phyloP scores from a whole-genome alignment of 2,797 vertebrate genomes.

The Dryobates pubescens region DNA sequence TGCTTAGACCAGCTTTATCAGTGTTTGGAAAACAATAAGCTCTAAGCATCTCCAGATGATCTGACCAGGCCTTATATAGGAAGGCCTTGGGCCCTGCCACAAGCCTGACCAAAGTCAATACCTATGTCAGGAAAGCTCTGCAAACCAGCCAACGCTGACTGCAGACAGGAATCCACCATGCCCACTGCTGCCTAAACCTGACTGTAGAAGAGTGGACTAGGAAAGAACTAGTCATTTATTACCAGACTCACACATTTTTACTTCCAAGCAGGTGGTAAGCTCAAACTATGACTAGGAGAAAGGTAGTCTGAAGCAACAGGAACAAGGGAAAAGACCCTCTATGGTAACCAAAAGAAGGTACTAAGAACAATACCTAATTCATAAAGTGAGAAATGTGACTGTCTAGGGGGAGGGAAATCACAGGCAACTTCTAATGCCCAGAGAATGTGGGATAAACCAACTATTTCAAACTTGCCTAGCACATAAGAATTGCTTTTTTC shows the following conservation, averaged over 20 bases:
- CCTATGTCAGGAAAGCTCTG: neutral
- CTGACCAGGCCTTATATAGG: neutral
- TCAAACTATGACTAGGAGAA: neutral
- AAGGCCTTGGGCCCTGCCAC: neutral
- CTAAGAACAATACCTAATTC: neutral
- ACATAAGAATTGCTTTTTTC: conserved; percentile 32
- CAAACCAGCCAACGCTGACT: neutral
- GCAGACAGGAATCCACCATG: neutral
- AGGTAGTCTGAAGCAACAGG: neutral
- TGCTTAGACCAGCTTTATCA: neutral
- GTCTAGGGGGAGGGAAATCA: neutral
- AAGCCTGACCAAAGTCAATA: neutral
- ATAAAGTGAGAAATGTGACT: neutral
- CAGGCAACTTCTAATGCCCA: neutral
- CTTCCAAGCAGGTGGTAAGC: neutral
- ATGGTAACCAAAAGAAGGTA: neutral
- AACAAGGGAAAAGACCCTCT: neutral
- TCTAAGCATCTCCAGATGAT: neutral
- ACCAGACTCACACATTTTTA: neutral
- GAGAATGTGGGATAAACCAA: neutral
- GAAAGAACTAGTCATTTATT: neutral
- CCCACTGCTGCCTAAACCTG: neutral
- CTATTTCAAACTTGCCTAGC: conserved; percentile 41
- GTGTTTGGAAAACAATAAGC: neutral
- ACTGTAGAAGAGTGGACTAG: neutral